These are phyloP conservation scores for Pangasianodon hypophthalmus DNA, from an alignment of 2,113 vertebrate genomes.

Conservation along the genomic window DNA sequence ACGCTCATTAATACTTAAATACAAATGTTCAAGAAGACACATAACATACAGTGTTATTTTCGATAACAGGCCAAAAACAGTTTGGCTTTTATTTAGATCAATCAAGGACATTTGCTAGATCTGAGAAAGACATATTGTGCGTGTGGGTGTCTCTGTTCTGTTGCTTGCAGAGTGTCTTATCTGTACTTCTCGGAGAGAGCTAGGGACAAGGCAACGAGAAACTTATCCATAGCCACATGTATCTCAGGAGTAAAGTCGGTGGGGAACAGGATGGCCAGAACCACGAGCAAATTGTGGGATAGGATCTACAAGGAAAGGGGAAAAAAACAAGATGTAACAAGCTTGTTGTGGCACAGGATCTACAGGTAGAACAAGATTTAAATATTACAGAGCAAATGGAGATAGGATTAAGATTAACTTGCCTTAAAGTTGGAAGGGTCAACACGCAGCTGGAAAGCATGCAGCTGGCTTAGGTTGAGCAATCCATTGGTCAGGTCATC, in stretches of 20 bases:
- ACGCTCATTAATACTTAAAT: background rate
- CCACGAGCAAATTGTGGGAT: slow-evolving; percentile 74
- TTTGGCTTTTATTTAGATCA: background rate
- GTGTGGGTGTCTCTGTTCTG: background rate
- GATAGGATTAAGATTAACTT: slow-evolving; percentile 14
- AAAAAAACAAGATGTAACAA: background rate
- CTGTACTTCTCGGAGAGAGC: slow-evolving; percentile 80
- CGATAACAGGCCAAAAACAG: background rate
- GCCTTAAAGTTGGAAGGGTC: slow-evolving; percentile 88
- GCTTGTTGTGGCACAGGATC: slow-evolving; percentile 8
- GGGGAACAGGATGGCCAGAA: slow-evolving; percentile 62
- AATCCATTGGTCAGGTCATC: slow-evolving; percentile 69
- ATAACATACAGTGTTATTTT: background rate
- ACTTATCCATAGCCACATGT: slow-evolving; percentile 80
- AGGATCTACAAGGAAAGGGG: slow-evolving; percentile 62
- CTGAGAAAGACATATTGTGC: background rate
- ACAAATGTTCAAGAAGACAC: background rate
- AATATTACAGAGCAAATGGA: background rate
- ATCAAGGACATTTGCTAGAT: slow-evolving; percentile 1
- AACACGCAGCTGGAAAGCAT: slow-evolving; percentile 80
- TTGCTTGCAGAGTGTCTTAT: slow-evolving; percentile 54
- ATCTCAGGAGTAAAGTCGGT: slow-evolving; percentile 59
- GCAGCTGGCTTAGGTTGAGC: slow-evolving; percentile 77
- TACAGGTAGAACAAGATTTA: background rate
- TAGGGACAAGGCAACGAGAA: slow-evolving; percentile 61